Base-by-base conservation (phyloP, 1,140 invertebrate species). In the Diprion similis region DNA sequence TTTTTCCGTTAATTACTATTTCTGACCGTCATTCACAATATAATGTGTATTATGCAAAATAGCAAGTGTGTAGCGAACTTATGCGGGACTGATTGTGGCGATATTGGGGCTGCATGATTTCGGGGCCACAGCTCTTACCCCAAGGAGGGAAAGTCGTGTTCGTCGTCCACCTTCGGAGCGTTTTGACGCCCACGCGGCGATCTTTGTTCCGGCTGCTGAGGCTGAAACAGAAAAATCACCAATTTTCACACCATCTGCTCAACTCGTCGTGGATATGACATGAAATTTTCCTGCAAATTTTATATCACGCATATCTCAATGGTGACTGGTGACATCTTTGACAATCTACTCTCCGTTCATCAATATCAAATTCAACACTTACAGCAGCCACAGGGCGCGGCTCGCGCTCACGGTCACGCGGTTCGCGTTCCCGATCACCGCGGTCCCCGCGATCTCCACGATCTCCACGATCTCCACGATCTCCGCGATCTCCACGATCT, bases 111-210 rank as follows among this genome's bases (percentile, higher is more conserved):
- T 37, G 24, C 24, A 37, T 37, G 24, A 37, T 37, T 37, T 37
- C 24, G 6, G 24, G 6, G 24, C 24, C 6, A 37, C 24, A 37
- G 24, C 24, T 37, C 24, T 91, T 94, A 95, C 85, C 94, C 94
- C 84, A 97, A 90, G 80, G 95, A 96, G 76, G 97, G 97, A 89
- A 98, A 98, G 89, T 97, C 96, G 83, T 95, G 93, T 89, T 96
- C 96, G 89, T 98, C 96, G 85, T 98, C 96, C 70, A 98, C 95
- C 87, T 97, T 97, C 19, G 97, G 97, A 82, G 96, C 96, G 76
- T 92, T 89, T 77, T 92, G 91, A 79, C 89, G 87, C 73, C 85
- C 84, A 73, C 86, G 86, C 46, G 87, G 86, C 19, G 87, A 87
- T 74, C 84, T 87, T 70, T 88, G 87, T 70, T 88, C 85, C 4